Evolutionary conservation across 1,140 invertebrate genomes (phyloP), one percentile per base, ranked within the genome.

Genomic region (Oreohelix idahoensis): DNA sequence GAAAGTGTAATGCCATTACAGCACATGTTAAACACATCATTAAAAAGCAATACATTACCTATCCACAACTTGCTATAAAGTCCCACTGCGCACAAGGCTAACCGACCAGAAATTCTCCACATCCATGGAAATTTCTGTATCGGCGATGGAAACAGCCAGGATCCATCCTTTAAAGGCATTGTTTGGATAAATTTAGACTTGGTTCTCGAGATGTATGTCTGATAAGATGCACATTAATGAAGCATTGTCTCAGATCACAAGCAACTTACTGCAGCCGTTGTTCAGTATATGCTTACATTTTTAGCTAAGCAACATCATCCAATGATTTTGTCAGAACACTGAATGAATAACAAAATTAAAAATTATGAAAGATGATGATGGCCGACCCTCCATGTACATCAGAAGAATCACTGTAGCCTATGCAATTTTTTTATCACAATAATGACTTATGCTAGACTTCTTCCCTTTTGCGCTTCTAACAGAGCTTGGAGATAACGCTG

Each of bases 21-120:
- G n/a, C n/a, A n/a, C n/a, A n/a, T n/a, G n/a, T n/a, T n/a, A n/a
- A n/a, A n/a, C n/a, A n/a, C n/a, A n/a, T n/a, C n/a, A n/a, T n/a
- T 20, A 58, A 70, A 0, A 4, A 32, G 35, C 42, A 35, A 39
- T 4, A 74, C 23, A 45, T 84, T 84, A 86, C 85, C 85, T 29
- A 86, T 71, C 85, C 85, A 86, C 39, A 86, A 53, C 71, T 86
- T 86, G 75, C 85, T 83, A 23, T 39, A 74, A 0, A 81, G 26
- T 11, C 85, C 85, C 10, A 86, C 85, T 35, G 63, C 51, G 32
- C 73, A 66, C 45, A 84, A 36, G 4, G 76, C 49, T 26, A 83
- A 49, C 66, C 80, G 58, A 69, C 82, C 84, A 42, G 79, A 81
- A 45, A 84, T 5, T 32, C 70, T 81, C 85, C 85, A 86, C 49